Conservation (phyloP, 2,888 invertebrate genomes). For the Hypomecis punctinalis region DNA sequence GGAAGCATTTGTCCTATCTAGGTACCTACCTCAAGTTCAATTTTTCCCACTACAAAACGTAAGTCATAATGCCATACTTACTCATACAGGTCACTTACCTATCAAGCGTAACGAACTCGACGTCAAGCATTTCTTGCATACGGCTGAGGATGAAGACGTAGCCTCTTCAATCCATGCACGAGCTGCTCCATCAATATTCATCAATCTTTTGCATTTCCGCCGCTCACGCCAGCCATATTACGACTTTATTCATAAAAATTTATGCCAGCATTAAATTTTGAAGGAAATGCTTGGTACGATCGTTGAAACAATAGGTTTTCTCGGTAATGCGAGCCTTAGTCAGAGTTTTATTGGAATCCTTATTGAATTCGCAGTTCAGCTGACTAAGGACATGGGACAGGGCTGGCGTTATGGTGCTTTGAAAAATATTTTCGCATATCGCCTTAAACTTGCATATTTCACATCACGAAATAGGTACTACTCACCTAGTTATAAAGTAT, state of each 20-base stretch:
- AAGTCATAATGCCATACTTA: background rate
- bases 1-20: too few relatives aligned
- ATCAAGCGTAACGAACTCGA: background rate
- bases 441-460: too few relatives aligned
- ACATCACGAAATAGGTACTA: too few relatives aligned
- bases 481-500: too few relatives aligned
- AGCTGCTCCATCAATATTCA: slow-evolving; percentile 31
- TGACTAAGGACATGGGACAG: slow-evolving; percentile 1
- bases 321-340: slow-evolving; percentile 20
- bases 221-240: slow-evolving; percentile 19
- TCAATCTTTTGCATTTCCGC: slow-evolving; percentile 28
- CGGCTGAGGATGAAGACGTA: slow-evolving; percentile 10
- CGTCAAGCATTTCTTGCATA: background rate
- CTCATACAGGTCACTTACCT: background rate
- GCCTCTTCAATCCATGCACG: slow-evolving; percentile 22
- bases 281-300: slow-evolving; percentile 13
- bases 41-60: too few relatives aligned
- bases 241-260: slow-evolving; percentile 24
- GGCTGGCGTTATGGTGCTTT: background rate
- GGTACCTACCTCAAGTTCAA: too few relatives aligned
- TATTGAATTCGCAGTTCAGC: slow-evolving; percentile 9
- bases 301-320: slow-evolving; percentile 25
- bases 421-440: background rate
- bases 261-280: slow-evolving; percentile 15
- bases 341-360: slow-evolving; percentile 23